A percentile compares a stretch with the other conserved stretches of the same genome.
Conservation (phyloP, 2,113 vertebrate species). For the Chaetodon auriga region DNA sequence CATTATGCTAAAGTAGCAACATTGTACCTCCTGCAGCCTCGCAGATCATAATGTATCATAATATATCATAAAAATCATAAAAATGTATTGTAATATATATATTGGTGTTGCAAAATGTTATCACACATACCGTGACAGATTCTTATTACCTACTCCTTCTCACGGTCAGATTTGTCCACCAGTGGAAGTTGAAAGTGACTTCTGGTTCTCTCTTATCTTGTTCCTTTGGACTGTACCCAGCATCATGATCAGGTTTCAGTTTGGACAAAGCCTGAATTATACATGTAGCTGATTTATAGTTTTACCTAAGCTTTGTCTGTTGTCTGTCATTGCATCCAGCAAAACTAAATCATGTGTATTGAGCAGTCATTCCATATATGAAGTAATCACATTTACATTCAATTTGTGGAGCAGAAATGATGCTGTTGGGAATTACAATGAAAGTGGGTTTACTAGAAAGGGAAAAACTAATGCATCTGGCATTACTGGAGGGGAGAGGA, state of each 20-base stretch:
- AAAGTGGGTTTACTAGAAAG: not conserved
- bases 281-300: conserved; percentile 1
- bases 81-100: too few species aligned
- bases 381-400: not conserved
- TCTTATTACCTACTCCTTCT: not conserved
- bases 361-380: too few species aligned
- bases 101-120: not conserved
- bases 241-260: conserved; percentile 36
- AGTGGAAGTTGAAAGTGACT: not conserved
- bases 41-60: too few species aligned
- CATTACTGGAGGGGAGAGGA: not conserved
- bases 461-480: not conserved
- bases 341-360: not conserved
- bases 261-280: conserved; percentile 33
- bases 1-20: too few species aligned
- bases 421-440: not conserved
- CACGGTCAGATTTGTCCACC: not conserved
- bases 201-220: not conserved
- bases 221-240: not conserved
- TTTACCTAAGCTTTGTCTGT: not conserved
- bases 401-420: not conserved
- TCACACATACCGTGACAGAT: not conserved
- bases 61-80: too few species aligned
- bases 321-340: not conserved
- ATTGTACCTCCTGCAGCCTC: too few species aligned